phyloP scores from a whole-genome alignment of 1,140 invertebrate genomes.

The Carcinoscorpius rotundicauda region DNA sequence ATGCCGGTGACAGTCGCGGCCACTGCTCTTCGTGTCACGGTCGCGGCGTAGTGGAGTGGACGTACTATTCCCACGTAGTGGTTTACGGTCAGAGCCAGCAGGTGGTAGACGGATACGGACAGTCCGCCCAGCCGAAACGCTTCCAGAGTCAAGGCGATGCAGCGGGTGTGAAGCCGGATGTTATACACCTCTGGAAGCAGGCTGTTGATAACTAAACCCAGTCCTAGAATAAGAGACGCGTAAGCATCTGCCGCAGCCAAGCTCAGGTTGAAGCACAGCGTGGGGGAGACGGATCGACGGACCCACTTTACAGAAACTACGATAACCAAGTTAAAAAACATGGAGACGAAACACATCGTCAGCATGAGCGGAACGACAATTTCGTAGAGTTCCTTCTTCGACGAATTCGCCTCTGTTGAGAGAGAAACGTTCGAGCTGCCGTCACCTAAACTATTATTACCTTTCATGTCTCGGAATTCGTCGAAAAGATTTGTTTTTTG shows the following conservation, averaged over 20 bases:
- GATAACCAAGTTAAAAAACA: slow-evolving; percentile 40
- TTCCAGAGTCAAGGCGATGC: slow-evolving; percentile 36
- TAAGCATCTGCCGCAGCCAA: slow-evolving; percentile 46
- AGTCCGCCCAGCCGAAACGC: slow-evolving; percentile 41
- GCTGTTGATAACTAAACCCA: slow-evolving; percentile 43
- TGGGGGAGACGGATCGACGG: slow-evolving; percentile 41
- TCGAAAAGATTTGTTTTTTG: too few relatives aligned
- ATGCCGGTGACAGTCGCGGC: slow-evolving; percentile 36
- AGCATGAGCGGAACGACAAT: slow-evolving; percentile 32
- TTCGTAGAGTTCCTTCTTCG: slow-evolving; percentile 16
- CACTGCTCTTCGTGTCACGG: slow-evolving; percentile 31
- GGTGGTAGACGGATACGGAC: slow-evolving; percentile 48
- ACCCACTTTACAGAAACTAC: slow-evolving; percentile 42
- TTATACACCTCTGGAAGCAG: slow-evolving; percentile 31
- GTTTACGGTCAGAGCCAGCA: slow-evolving; percentile 50
- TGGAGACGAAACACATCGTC: slow-evolving; percentile 38
- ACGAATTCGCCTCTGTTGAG: too few relatives aligned
- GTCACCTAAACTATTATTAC: too few relatives aligned
- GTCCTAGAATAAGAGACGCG: slow-evolving; percentile 39
- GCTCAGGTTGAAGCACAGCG: slow-evolving; percentile 46
- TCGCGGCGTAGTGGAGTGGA: slow-evolving; percentile 44
- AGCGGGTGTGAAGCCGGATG: slow-evolving; percentile 21
- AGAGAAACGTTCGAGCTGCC: too few relatives aligned
- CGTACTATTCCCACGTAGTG: slow-evolving; percentile 50
- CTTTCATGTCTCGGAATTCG: too few relatives aligned